phyloP scores from a whole-genome alignment of 2,888 invertebrate species.

The Meteorus colon region DNA sequence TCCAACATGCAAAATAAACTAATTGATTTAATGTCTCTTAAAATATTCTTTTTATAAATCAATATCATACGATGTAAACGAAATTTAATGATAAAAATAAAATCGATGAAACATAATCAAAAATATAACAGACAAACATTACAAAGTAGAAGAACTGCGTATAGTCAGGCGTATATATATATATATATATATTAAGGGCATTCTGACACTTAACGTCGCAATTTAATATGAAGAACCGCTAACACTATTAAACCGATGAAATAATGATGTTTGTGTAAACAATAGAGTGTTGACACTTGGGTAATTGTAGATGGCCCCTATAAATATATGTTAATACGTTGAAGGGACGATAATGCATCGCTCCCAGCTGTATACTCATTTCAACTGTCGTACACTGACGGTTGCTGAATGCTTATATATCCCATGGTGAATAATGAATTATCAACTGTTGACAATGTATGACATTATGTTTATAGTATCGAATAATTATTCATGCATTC shows the following conservation, averaged over 20 bases:
- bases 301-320: conserved; percentile 26
- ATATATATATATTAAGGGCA: background rate
- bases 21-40: too few relatives aligned
- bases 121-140: background rate
- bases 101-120: background rate
- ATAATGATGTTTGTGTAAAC: conserved; percentile 37
- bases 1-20: too few relatives aligned
- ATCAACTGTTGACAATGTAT: conserved; percentile 1
- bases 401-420: conserved; percentile 11
- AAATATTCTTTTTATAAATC: too few relatives aligned
- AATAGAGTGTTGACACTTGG: conserved; percentile 35
- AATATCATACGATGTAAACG: too few relatives aligned
- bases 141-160: background rate
- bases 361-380: conserved; percentile 28
- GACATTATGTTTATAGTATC: background rate
- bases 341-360: conserved; percentile 28
- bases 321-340: conserved; percentile 14
- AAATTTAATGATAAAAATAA: background rate
- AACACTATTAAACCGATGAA: background rate
- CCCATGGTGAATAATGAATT: conserved; percentile 30
- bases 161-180: background rate
- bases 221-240: background rate
- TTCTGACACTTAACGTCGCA: background rate
- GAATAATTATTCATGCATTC: background rate
- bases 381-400: conserved; percentile 35